These are phyloP conservation scores for Danio choprae DNA, from an alignment of 2,797 vertebrate genomes.

Conservation along the genomic window DNA sequence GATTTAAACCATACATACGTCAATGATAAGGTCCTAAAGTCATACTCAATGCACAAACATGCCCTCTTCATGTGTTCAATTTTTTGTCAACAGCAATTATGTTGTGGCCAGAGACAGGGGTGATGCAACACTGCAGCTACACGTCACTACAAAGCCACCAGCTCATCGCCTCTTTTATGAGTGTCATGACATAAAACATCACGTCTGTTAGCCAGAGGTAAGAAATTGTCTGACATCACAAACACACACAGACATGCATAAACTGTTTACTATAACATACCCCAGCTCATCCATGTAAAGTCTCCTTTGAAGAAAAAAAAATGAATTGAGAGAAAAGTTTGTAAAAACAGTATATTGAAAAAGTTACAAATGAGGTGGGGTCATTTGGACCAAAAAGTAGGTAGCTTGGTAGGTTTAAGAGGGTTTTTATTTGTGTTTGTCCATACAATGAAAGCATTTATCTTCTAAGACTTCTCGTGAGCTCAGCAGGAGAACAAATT, in stretches of 20 bases:
- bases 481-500: background rate
- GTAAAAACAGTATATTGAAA: background rate
- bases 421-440: background rate
- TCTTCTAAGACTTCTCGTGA: background rate
- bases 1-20: slow-evolving; percentile 30
- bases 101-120: slow-evolving; percentile 3
- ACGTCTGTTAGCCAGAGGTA: slow-evolving; percentile 40
- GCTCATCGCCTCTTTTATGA: slow-evolving; percentile 30
- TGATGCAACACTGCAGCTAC: slow-evolving; percentile 16
- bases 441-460: background rate
- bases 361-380: background rate
- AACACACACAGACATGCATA: slow-evolving; percentile 45
- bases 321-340: background rate
- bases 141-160: slow-evolving; percentile 20
- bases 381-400: background rate
- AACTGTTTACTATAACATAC: slow-evolving; percentile 68
- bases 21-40: slow-evolving; percentile 21
- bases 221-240: slow-evolving; percentile 42
- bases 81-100: slow-evolving; percentile 40
- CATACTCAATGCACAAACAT: slow-evolving; percentile 35
- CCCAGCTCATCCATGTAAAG: slow-evolving; percentile 73
- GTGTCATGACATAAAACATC: slow-evolving; percentile 19
- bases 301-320: slow-evolving; percentile 68
- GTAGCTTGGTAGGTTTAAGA: too few species aligned
- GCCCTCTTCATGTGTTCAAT: slow-evolving; percentile 20